phyloP scores from a whole-genome alignment of 2,113 vertebrate genomes.

The Seriola aureovittata region DNA sequence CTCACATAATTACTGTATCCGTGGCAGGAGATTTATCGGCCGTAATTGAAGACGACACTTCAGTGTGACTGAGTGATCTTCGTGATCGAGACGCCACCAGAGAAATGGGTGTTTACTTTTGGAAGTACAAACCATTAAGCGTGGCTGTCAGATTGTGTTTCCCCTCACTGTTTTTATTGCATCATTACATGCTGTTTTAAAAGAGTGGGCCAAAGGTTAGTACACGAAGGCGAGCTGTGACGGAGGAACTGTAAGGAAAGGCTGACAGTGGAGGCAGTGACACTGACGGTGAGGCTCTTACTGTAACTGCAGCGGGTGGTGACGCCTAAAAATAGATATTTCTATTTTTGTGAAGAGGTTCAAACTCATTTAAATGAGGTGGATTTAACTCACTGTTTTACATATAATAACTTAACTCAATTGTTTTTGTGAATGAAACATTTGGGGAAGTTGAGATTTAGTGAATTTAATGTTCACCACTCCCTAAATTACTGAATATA shows the following conservation, averaged over 20 bases:
- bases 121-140: constrained; percentile 51
- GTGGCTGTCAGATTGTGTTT: constrained; percentile 66
- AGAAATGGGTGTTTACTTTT: constrained; percentile 64
- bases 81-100: constrained; percentile 53
- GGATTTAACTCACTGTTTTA: too few relatives aligned
- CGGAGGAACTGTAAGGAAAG: constrained; percentile 21
- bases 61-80: constrained; percentile 62
- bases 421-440: constrained; percentile 14
- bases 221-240: constrained; percentile 14
- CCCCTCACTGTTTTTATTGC: constrained; percentile 54
- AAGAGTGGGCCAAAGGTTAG: constrained; percentile 53
- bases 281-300: constrained; percentile 53
- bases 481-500: neutral
- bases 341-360: constrained; percentile 15
- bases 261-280: constrained; percentile 29
- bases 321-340: constrained; percentile 45
- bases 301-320: constrained; percentile 32
- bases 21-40: constrained; percentile 62
- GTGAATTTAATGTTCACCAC: neutral
- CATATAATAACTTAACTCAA: neutral
- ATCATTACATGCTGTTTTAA: constrained; percentile 68
- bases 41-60: constrained; percentile 58
- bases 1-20: constrained; percentile 70
- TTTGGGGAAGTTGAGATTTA: neutral
- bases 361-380: neutral